Conservation (phyloP, 2,888 invertebrate genomes). For the Agelastica alni region DNA sequence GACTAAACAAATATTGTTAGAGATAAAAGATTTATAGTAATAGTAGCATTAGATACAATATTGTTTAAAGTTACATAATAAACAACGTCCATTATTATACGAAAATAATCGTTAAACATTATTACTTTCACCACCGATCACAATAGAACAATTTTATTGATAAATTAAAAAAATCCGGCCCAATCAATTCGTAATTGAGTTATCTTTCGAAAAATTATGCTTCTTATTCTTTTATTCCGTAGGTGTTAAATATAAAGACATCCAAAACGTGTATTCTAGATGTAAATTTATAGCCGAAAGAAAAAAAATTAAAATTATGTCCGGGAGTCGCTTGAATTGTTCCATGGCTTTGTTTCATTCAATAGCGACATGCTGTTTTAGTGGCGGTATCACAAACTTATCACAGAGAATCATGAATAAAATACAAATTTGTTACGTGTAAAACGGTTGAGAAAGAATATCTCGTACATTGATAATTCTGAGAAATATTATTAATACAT, state of each 20-base stretch:
- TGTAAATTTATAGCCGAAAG: constrained; percentile 16
- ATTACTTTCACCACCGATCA: too few species aligned
- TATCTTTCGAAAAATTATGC: too few species aligned
- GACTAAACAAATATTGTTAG: too few species aligned
- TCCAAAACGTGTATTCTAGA: constrained; percentile 11
- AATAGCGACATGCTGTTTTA: constrained; percentile 45
- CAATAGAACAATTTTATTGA: too few species aligned
- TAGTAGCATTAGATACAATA: too few species aligned
- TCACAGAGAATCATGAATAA: constrained; percentile 51
- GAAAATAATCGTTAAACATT: too few species aligned
- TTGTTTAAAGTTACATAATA: too few species aligned
- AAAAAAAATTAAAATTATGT: constrained; percentile 25
- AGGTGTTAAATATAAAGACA: constrained; percentile 21
- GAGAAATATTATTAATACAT: constrained; percentile 47
- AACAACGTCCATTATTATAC: too few species aligned
- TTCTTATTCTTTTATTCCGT: constrained; percentile 13
- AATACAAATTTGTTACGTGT: constrained; percentile 53
- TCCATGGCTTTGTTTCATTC: constrained; percentile 43
- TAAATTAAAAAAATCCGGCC: too few species aligned
- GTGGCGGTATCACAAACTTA: constrained; percentile 49
- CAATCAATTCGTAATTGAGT: too few species aligned
- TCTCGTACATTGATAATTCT: constrained; percentile 41
- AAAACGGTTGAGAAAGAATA: constrained; percentile 42
- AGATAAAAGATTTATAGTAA: too few species aligned
- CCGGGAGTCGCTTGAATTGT: constrained; percentile 43